phyloP scores from a whole-genome alignment of 2,113 vertebrate genomes.

The Cryptotis parvus region DNA sequence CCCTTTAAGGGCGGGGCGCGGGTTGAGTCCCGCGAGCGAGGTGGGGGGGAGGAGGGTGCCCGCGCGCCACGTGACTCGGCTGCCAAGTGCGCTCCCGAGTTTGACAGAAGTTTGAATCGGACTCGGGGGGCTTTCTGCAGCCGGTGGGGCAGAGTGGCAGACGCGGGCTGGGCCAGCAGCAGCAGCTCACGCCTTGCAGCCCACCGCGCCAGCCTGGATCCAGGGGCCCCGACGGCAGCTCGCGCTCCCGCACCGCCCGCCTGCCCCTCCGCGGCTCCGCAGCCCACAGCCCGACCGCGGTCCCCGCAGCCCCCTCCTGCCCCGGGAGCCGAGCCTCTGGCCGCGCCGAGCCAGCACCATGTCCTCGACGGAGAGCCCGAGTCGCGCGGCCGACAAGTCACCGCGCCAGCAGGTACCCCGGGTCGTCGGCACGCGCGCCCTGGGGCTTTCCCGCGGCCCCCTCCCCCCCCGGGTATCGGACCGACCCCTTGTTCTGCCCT shows the following conservation, averaged over 20 bases:
- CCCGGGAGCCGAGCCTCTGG: constrained; percentile 22
- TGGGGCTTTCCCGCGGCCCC: no score
- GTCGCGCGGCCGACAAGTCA: constrained; percentile 79
- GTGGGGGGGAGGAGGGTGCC: constrained; percentile 50
- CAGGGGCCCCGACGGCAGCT: constrained; percentile 61
- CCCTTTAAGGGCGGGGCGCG: constrained; percentile 76
- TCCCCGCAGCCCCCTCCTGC: not conserved
- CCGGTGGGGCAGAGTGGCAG: constrained; percentile 25
- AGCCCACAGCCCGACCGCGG: not conserved
- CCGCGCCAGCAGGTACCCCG: constrained; percentile 83
- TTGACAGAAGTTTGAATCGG: constrained; percentile 84
- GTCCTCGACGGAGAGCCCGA: constrained; percentile 75
- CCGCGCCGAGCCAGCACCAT: constrained; percentile 53
- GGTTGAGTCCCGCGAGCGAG: not conserved
- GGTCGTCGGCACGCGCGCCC: not conserved
- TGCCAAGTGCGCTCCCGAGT: constrained; percentile 60
- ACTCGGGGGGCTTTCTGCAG: constrained; percentile 73
- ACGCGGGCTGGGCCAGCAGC: no score
- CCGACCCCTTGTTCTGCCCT: no score
- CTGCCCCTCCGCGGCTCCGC: not conserved
- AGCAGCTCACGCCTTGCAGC: no score
- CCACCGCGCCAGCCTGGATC: constrained; percentile 79
- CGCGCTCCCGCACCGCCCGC: not conserved
- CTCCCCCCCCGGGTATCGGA: no score
- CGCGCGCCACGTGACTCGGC: constrained; percentile 70